Evolutionary conservation across 2,888 invertebrate species (phyloP).

Genomic region (Tyria jacobaeae): DNA sequence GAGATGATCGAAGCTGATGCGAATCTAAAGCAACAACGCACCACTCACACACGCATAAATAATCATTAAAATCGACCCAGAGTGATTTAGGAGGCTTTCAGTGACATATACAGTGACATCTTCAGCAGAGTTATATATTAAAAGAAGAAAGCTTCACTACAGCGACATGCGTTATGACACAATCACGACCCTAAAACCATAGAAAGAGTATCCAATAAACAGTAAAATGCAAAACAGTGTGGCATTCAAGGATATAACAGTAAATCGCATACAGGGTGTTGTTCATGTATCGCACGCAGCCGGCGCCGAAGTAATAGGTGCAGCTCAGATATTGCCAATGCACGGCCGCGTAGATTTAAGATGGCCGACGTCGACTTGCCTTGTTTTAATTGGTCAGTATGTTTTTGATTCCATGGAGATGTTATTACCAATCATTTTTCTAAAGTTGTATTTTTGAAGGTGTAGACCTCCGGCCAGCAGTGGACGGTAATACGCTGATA

Average conservation of each 20-base stretch:
- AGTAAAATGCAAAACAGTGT: conserved; percentile 36
- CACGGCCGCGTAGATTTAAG: conserved; percentile 82
- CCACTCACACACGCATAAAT: too few relatives aligned
- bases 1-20: too few relatives aligned
- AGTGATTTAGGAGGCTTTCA: too few relatives aligned
- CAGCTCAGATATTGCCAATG: conserved; percentile 83
- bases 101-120: too few relatives aligned
- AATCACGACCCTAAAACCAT: conserved; percentile 12
- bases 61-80: too few relatives aligned
- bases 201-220: conserved; percentile 19
- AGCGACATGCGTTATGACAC: conserved; percentile 8
- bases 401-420: conserved; percentile 58
- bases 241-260: conserved; percentile 45
- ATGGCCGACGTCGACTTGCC: conserved; percentile 83
- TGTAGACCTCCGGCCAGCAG: too few relatives aligned
- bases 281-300: conserved; percentile 49
- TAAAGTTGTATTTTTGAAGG: neutral
- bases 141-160: neutral
- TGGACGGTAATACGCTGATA: too few relatives aligned
- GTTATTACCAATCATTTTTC: conserved; percentile 36
- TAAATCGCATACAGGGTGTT: conserved; percentile 58
- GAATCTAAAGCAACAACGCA: too few relatives aligned
- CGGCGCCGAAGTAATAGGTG: conserved; percentile 69
- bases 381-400: conserved; percentile 82
- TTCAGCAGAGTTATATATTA: too few relatives aligned